These are phyloP conservation scores for Strigamia maritima DNA, from an alignment of 2,888 invertebrate species.

Conservation along the genomic window DNA sequence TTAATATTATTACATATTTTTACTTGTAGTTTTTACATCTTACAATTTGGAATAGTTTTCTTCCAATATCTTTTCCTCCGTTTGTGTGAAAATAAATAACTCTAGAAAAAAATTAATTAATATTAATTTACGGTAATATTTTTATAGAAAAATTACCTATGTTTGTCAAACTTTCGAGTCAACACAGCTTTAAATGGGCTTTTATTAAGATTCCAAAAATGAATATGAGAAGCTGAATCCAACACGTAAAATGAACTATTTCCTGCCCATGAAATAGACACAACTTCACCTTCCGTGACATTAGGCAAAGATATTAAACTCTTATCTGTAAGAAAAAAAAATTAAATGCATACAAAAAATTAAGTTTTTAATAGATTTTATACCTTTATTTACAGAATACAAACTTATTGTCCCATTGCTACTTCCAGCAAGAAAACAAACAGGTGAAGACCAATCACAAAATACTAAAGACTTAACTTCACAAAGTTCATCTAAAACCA, in stretches of 20 bases:
- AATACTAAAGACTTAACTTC: no score
- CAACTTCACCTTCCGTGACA: not conserved
- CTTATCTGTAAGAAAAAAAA: no score
- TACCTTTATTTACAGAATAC: conserved; percentile 11
- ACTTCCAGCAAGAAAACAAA: not conserved
- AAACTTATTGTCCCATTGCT: not conserved
- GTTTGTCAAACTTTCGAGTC: not conserved
- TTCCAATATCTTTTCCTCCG: not conserved
- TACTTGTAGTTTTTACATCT: not conserved
- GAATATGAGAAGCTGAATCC: not conserved
- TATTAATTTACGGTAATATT: no score
- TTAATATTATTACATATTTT: not conserved
- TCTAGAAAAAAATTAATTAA: not conserved
- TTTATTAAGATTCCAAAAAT: conserved; percentile 18
- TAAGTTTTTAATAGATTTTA: not conserved
- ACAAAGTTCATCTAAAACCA: no score
- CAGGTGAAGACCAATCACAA: no score
- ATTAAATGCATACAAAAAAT: not conserved
- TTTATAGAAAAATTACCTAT: no score
- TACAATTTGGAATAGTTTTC: not conserved
- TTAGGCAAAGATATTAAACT: not conserved
- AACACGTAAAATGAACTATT: not conserved
- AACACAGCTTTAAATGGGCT: not conserved
- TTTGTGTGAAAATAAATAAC: conserved; percentile 1
- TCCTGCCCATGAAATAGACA: not conserved